phyloP scores from a whole-genome alignment of 2,888 invertebrate species.

The Drosophila flavopinicola region DNA sequence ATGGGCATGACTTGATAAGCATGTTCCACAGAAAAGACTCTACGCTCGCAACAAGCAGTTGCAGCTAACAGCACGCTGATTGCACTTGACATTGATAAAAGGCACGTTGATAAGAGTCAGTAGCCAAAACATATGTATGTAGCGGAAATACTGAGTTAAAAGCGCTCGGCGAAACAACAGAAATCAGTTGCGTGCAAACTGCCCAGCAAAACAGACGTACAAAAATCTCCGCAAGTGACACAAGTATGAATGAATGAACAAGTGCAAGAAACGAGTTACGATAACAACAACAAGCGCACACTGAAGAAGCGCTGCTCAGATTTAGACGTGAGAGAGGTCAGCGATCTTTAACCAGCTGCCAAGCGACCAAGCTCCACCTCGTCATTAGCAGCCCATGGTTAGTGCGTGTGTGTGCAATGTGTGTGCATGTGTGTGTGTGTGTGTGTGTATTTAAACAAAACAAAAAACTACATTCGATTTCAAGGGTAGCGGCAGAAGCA shows the following conservation, averaged over 20 bases:
- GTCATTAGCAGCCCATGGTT: constrained; percentile 26
- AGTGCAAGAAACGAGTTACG: constrained; percentile 75
- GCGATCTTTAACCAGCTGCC: constrained; percentile 74
- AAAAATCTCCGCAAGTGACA: constrained; percentile 37
- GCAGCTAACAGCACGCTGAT: constrained; percentile 11
- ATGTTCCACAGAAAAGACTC: constrained; percentile 8
- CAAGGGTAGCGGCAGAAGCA: constrained; percentile 55
- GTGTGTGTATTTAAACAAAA: constrained; percentile 34
- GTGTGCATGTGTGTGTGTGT: constrained; percentile 1
- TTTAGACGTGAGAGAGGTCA: constrained; percentile 54
- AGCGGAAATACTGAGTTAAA: constrained; percentile 51
- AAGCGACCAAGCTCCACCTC: no score
- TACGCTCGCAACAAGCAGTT: constrained; percentile 1
- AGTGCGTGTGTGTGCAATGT: constrained; percentile 17
- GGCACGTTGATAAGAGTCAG: constrained; percentile 34
- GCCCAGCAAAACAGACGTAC: constrained; percentile 68
- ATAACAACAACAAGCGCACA: constrained; percentile 48
- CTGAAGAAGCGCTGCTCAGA: constrained; percentile 56
- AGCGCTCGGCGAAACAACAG: constrained; percentile 45
- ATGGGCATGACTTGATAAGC: constrained; percentile 36
- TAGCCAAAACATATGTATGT: constrained; percentile 5
- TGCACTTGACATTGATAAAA: constrained; percentile 35
- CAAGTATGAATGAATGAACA: constrained; percentile 57
- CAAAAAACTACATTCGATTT: constrained; percentile 49
- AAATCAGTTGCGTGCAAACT: constrained; percentile 58